Base-by-base conservation (phyloP, 1,140 invertebrate species). In the Teleopsis dalmanni region DNA sequence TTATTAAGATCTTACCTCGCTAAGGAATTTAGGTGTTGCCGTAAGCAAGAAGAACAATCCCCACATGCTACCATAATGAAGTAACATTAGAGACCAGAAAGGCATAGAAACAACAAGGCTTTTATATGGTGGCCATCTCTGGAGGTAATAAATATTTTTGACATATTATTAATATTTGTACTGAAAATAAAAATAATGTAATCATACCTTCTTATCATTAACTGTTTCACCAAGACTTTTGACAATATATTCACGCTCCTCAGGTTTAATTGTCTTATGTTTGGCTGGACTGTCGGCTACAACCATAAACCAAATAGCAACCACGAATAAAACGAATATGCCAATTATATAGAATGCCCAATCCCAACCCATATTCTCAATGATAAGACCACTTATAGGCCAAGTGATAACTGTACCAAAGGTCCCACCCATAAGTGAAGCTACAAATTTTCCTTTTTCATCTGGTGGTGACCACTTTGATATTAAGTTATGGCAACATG, bases 11-110 rank as follows among this genome's bases (percentile, higher is more conserved):
- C 37, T 50, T 9, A 70, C 67, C 62, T 84, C 80, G 27, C 87
- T 82, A 54, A 95, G 81, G 65, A 92, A 96, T 47, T 88, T 91
- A 0, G 93, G 93, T 5, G 93, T 83, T 41, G 86, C 84, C 1
- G 87, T 93, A 51, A 95, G 78, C 54, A 95, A 82, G 53, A 87
- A 83, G 54, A 84, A 87, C 54, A 94, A 72, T 5, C 84, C 84
- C 84, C 84, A 88, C 58, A 85, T 74, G 53, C 84, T 87, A 22
- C 84, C 84, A 57, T 83, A 84, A 53, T 87, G 84, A n/a, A 84
- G 68, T 50, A 82, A 67, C 5, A 78, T 52, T 50, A 87, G 69
- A 0, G 78, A 79, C 66, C 82, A 75, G 60, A 87, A 87, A 23
- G 84, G 84, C 27, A 80, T 51, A 0, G 83, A 87, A 3, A 77